phyloP scores from a whole-genome alignment of 2,797 vertebrate species.

The Epinephelus awoara region DNA sequence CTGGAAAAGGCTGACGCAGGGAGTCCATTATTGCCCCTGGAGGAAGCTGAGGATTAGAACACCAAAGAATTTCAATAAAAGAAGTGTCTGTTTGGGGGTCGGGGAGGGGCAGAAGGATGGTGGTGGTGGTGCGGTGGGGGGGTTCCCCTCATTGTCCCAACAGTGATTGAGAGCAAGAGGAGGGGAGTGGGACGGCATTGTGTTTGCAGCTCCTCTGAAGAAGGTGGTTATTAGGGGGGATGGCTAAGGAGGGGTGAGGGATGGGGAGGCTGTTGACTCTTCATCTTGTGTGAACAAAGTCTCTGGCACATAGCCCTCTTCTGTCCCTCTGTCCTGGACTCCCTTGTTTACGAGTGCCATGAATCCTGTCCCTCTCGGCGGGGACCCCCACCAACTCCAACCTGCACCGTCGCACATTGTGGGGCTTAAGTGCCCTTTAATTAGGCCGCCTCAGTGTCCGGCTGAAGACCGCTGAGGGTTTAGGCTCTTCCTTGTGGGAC shows the following conservation, averaged over 20 bases:
- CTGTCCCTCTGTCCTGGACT: conserved; percentile 78
- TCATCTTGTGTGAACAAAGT: conserved; percentile 91
- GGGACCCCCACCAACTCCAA: conserved; percentile 82
- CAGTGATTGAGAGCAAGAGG: conserved; percentile 87
- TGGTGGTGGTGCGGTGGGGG: conserved; percentile 54
- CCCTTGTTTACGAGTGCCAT: conserved; percentile 87
- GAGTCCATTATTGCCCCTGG: conserved; percentile 89
- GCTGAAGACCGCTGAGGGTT: conserved; percentile 80
- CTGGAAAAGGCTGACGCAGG: conserved; percentile 89
- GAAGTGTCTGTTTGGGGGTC: conserved; percentile 89
- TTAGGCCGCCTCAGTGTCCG: conserved; percentile 88
- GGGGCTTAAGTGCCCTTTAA: conserved; percentile 91
- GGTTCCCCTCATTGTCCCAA: conserved; percentile 82
- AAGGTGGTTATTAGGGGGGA: conserved; percentile 88
- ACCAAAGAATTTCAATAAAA: conserved; percentile 92
- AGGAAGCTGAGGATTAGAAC: conserved; percentile 92
- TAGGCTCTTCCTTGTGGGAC: conserved; percentile 77
- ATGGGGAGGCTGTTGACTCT: conserved; percentile 89
- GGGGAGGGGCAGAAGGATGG: conserved; percentile 74
- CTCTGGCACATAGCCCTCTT: conserved; percentile 83
- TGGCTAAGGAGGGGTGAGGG: conserved; percentile 81
- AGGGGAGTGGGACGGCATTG: conserved; percentile 86
- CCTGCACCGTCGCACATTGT: conserved; percentile 85
- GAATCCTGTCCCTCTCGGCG: conserved; percentile 80
- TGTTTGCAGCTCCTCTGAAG: conserved; percentile 85